phyloP scores from a whole-genome alignment of 2,888 invertebrate species.

The Biston betularia region DNA sequence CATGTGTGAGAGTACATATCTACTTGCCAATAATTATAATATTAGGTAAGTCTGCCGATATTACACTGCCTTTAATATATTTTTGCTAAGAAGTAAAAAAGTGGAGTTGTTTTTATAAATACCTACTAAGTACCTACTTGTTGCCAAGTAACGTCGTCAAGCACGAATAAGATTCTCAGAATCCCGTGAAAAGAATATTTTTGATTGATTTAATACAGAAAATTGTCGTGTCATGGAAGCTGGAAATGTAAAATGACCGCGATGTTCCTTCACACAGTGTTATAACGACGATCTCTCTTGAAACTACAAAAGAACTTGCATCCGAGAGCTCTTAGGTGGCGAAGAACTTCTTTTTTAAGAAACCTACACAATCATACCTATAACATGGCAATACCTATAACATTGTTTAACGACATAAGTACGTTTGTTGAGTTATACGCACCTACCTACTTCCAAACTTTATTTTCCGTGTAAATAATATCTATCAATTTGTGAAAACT shows the following conservation, averaged over 20 bases:
- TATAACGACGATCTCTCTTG: slow-evolving; percentile 11
- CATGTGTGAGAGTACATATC: background rate
- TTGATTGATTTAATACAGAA: background rate
- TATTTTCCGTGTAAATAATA: too few relatives aligned
- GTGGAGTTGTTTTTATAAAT: background rate
- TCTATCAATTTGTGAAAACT: background rate
- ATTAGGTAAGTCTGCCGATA: background rate
- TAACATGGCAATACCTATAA: background rate
- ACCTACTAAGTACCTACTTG: background rate
- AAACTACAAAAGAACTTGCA: slow-evolving; percentile 26
- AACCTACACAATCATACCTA: background rate
- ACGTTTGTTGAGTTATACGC: too few relatives aligned
- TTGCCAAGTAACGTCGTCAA: background rate
- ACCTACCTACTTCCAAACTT: too few relatives aligned
- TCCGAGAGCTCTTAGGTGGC: slow-evolving; percentile 35
- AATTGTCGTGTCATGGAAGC: background rate
- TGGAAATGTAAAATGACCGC: slow-evolving; percentile 4
- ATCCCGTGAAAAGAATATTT: slow-evolving; percentile 4
- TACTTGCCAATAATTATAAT: background rate
- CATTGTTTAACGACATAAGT: too few relatives aligned
- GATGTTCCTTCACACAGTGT: slow-evolving; percentile 1
- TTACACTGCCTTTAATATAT: background rate
- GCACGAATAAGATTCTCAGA: background rate
- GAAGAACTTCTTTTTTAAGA: slow-evolving; percentile 31
- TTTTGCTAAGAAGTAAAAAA: background rate